Evolutionary conservation across 2,888 invertebrate species (phyloP).

Genomic region (Amiota mariae): DNA sequence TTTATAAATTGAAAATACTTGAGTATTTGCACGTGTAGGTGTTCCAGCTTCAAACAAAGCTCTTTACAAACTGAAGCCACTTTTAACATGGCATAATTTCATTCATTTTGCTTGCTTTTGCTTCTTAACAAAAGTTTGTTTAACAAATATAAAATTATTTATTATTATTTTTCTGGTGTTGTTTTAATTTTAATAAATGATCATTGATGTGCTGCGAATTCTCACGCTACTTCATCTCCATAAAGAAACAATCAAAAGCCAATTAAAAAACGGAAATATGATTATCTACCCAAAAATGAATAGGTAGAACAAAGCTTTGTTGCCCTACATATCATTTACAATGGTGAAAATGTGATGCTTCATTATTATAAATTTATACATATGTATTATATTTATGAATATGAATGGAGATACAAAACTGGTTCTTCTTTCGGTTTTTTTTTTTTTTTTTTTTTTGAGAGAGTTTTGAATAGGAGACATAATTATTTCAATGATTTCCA

Average conservation of each 20-base stretch:
- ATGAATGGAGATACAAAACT: too few relatives aligned
- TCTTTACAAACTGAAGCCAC: background rate
- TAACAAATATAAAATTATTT: too few relatives aligned
- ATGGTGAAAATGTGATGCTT: background rate
- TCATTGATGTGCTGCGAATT: background rate
- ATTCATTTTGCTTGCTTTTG: too few relatives aligned
- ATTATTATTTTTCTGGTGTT: too few relatives aligned
- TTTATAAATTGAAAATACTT: background rate
- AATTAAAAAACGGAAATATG: conserved; percentile 21
- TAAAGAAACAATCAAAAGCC: background rate
- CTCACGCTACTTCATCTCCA: conserved; percentile 15
- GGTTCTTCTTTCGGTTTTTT: too few relatives aligned
- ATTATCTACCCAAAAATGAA: background rate
- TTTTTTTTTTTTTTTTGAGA: too few relatives aligned
- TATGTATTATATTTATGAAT: too few relatives aligned
- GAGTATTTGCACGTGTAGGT: background rate
- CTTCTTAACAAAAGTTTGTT: too few relatives aligned
- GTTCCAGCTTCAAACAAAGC: background rate
- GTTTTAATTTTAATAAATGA: too few relatives aligned
- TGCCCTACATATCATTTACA: background rate
- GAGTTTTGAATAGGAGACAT: too few relatives aligned
- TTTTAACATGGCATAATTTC: too few relatives aligned
- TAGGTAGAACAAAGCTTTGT: background rate
- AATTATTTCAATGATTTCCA: too few relatives aligned
- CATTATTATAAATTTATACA: background rate